Evolutionary conservation across 2,797 vertebrate species (phyloP), one percentile per base, ranked within the genome.

Genomic region (Gambelia wislizenii): DNA sequence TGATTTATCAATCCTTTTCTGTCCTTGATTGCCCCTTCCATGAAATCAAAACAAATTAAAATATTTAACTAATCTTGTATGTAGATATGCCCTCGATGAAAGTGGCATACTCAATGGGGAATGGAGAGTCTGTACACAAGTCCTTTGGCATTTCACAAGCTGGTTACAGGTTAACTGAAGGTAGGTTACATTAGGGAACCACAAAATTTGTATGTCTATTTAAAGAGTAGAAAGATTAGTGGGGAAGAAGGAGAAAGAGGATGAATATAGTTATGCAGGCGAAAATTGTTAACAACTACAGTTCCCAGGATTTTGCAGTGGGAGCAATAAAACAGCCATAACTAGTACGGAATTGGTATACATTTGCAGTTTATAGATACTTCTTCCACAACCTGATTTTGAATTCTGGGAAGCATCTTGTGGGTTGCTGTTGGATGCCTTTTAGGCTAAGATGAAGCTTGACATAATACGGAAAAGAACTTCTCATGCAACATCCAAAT

Each of bases 1-100:
- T 81, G 85, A 90, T 49, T 49, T 47, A 72, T 36, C n/a, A 49
- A 6, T 25, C n/a, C 61, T 92, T 93, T 94, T 67, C 33, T 10
- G 74, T 52, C 85, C 64, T 56, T 87, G 30, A 75, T 33, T 20
- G 14, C n/a, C 2, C 4, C 84, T 44, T 89, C n/a, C 22, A 89
- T 85, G 84, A 6, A 44, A 79, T 87, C 91, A 61, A 74, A 87
- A 75, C 47, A 81, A 27, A 70, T 33, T 47, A 72, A 82, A 82
- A 59, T 36, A 22, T n/a, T 69, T 27, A 67, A 39, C 22, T 61
- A 16, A 30, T 74, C 14, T 47, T 61, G 6, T 6, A 36, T 49
- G 87, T 42, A 75, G 33, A 49, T 80, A 44, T 16, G 10, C 13
- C 1, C 69, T 49, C 22, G 9, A 27, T 8, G 20, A 61, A 59